Evolutionary conservation across 2,113 vertebrate species (phyloP), one percentile per base, ranked within the genome.

Genomic region (Neomonachus schauinslandi): DNA sequence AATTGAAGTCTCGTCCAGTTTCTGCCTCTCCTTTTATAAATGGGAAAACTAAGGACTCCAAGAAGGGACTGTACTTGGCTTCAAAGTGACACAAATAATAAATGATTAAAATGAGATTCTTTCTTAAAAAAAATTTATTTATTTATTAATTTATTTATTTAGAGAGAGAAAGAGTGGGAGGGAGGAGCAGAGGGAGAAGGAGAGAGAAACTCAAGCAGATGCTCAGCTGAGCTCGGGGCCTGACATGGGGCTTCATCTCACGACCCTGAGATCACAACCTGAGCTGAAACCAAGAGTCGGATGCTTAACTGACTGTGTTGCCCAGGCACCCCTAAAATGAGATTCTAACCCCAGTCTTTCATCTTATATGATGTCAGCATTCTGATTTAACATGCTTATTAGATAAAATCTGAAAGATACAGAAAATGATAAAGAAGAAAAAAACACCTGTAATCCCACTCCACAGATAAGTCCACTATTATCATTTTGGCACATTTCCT

Each of bases 311-410:
- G 16, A n/a, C 33, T 69, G 8, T 1, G 18, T 18, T 18, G 19
- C 67, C 33, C 4, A 69, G 33, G 18, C 4, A 8, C 33, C 33
- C 33, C 16, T 74, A 82, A 93, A 96, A 39, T 39, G 28, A 69
- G 11, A 89, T 74, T 87, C 18, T 69, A 89, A 89, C 8, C 2
- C n/a, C 22, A 36, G 49, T 94, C n/a, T 81, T 89, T 77, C 67
- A 57, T 57, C 39, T 88, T 82, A 69, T n/a, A 22, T 69, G 21
- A 76, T 36, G 42, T 12, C 21, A 46, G 19, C 65, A 4, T 92
- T 92, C 42, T 84, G 26, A 90, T 87, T 80, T 87, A 69, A 94
- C 18, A 39, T 79, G 7, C 22, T 95, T 49, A 79, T 72, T 91
- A 65, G 19, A 76, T 89, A 79, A 33, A 46, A 67, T 84, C 36